Evolutionary conservation across 2,113 vertebrate genomes (phyloP), one percentile per base, ranked within the genome.

Genomic region (Scophthalmus maximus): DNA sequence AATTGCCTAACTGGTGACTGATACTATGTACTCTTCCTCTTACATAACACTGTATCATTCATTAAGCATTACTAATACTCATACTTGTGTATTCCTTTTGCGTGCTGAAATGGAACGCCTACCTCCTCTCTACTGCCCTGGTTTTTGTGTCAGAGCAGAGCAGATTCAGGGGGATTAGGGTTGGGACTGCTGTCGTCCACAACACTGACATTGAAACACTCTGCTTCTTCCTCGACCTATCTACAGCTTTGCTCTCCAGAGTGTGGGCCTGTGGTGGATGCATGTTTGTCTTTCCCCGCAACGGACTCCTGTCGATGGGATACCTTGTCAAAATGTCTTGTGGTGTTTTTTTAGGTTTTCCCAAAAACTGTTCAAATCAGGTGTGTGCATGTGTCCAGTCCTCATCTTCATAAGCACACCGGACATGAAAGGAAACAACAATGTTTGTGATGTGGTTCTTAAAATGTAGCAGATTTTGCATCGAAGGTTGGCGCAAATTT

Each of bases 141-240:
- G n/a, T 32, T 47, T 61, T 26, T 55, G 60, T n/a, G 53, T 63
- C 42, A 44, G 36, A 38, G 36, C 68, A 76, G 50, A 71, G 60
- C 50, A 46, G 38, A 64, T 79, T 68, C 52, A 67, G 58, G 46
- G 51, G 59, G 65, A 83, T 78, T 73, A 44, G 30, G 47, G 44
- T 53, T 69, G 62, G 57, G 70, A 75, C n/a, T n/a, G 59, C 47
- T 61, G 62, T 72, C 74, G 72, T 72, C 67, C 40, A 30, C 76
- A 83, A 68, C 42, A 51, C 3, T 62, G 72, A 82, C 68, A 75
- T 63, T 69, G 77, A 49, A 78, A 69, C 55, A 38, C 29, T 75
- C 30, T 46, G 56, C 51, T n/a, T 55, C 60, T 57, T 22, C 78
- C 23, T 68, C 52, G 36, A 40, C 46, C 4, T 3, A 17, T 60